Percentiles rank a stretch among this genome's conserved stretches.
These are phyloP conservation scores for Paedocypris micromegethes DNA, from an alignment of 2,797 vertebrate species.

Conservation along the genomic window DNA sequence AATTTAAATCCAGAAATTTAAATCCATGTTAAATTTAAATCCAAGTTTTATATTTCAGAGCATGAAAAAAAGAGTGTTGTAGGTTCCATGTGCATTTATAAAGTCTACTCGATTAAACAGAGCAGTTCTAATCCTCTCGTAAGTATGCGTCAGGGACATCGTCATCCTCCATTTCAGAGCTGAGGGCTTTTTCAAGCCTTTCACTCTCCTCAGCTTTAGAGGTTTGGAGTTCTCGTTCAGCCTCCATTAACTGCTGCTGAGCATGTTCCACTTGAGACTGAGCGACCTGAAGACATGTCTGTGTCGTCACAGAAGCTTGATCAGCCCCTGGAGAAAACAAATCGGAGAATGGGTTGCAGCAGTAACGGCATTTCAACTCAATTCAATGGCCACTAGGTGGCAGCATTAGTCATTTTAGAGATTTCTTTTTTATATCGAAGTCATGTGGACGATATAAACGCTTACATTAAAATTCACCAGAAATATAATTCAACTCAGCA, in stretches of 20 bases:
- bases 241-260: constrained; percentile 66
- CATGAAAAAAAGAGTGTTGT: too few species aligned
- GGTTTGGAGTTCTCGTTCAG: constrained; percentile 70
- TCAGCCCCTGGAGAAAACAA: constrained; percentile 69
- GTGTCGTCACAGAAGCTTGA: constrained; percentile 67
- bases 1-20: not conserved
- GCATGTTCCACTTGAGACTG: constrained; percentile 72
- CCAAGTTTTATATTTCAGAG: not conserved
- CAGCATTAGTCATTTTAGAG: not conserved
- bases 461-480: too few species aligned
- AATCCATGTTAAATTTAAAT: not conserved
- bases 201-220: constrained; percentile 68
- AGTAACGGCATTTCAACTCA: not conserved
- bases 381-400: constrained; percentile 6
- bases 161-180: constrained; percentile 47
- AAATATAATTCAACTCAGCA: too few species aligned
- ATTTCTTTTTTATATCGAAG: too few species aligned
- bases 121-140: constrained; percentile 68
- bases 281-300: constrained; percentile 71
- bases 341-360: not conserved
- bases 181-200: constrained; percentile 48
- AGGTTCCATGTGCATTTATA: not conserved
- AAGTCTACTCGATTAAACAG: not conserved
- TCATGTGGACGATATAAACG: too few species aligned
- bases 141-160: constrained; percentile 71